Evolutionary conservation across 1,140 invertebrate species (phyloP), one percentile per base, ranked within the genome.

Genomic region (Atta colombica): DNA sequence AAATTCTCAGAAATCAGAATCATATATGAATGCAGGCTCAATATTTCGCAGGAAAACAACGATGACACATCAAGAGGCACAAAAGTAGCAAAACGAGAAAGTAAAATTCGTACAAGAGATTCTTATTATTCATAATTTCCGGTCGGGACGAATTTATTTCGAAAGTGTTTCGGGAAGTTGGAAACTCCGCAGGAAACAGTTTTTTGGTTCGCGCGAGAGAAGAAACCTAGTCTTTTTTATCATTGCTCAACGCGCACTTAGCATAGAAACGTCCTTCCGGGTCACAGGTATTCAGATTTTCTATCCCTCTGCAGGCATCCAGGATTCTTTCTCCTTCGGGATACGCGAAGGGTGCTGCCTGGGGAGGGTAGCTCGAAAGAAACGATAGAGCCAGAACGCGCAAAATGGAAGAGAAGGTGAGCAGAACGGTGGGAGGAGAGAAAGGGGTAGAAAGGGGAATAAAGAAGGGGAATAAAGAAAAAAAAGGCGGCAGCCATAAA

Each of bases 271-370:
- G 89, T 88, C 77, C 87, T 92, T 92, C 88, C 89, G 88, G 88
- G 86, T 91, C 88, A 91, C 88, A 91, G 88, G 77, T 92, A 92
- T 92, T 92, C 91, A 89, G 91, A 92, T 90, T 92, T 86, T 75
- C 78, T 51, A 77, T 90, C 61, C 49, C 77, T 72, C 81, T 72
- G 39, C 39, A 45, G 87, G 61, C 80, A 87, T 63, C 87, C 78
- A 69, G 68, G n/a, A 82, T 85, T 85, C 84, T 87, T 63, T 77
- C 51, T 86, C 65, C 90, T 87, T 58, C 74, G 84, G 78, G 87
- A 92, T 82, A 88, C 87, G 91, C 78, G 82, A 81, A 88, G 89
- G 91, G 86, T 91, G 90, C 87, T 92, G 91, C 75, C 87, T 58
- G 89, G 80, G 71, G 91, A 92, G 92, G 92, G 91, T 92, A 90